phyloP scores from a whole-genome alignment of 2,888 invertebrate genomes.

The Rhagonycha fulva region DNA sequence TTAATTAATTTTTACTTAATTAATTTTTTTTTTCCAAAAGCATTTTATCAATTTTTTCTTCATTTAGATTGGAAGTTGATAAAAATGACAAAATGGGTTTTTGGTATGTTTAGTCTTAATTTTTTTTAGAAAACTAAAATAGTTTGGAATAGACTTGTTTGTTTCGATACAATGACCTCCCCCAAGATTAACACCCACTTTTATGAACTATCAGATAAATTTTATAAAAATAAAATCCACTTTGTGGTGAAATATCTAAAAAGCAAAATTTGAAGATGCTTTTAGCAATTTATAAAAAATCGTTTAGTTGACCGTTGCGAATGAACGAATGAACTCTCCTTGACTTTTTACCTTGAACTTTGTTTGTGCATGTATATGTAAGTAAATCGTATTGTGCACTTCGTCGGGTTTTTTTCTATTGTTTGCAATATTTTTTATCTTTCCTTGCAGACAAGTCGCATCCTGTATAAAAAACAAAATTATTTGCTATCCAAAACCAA shows the following conservation, averaged over 20 bases:
- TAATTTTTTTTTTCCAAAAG: not conserved
- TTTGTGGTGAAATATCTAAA: not conserved
- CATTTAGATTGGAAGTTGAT: not conserved
- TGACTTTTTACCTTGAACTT: not conserved
- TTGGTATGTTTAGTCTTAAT: not conserved
- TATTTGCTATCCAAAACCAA: not conserved
- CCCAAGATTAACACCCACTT: not conserved
- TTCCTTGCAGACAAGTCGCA: not conserved
- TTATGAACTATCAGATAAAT: not conserved
- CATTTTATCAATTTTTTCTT: not conserved
- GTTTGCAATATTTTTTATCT: not conserved
- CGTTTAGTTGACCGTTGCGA: not conserved
- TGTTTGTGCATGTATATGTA: not conserved
- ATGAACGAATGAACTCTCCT: not conserved
- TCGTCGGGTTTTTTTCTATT: not conserved
- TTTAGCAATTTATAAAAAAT: not conserved
- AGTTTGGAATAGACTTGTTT: not conserved
- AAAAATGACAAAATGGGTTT: not conserved
- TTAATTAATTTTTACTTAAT: not conserved
- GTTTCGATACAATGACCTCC: not conserved
- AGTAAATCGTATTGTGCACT: not conserved
- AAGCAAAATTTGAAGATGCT: not conserved
- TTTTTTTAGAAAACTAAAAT: not conserved
- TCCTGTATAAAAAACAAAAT: not conserved
- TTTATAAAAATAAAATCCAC: not conserved